Evolutionary conservation across 1,140 invertebrate species (phyloP).

Genomic region (Bombus pascuorum): DNA sequence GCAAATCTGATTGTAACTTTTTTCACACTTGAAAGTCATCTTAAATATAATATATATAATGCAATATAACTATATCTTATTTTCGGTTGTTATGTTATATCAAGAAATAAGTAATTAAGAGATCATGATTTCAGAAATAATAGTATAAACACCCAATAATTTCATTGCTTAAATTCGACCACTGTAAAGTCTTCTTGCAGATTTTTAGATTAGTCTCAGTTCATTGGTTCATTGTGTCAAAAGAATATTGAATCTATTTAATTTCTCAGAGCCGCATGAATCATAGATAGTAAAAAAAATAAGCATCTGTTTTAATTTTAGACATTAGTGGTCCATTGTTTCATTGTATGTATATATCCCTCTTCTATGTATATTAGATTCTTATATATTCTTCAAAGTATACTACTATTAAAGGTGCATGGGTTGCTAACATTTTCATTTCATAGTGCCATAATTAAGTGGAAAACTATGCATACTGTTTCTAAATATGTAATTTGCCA

Average conservation of each 20-base stretch:
- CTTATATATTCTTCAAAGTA: slow-evolving; percentile 39
- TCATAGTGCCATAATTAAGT: slow-evolving; percentile 64
- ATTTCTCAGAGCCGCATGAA: slow-evolving; percentile 60
- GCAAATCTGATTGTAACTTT: slow-evolving; percentile 49
- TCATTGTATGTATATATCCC: slow-evolving; percentile 65
- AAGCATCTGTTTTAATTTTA: slow-evolving; percentile 73
- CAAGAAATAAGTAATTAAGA: slow-evolving; percentile 43
- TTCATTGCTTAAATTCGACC: slow-evolving; percentile 32
- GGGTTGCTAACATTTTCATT: slow-evolving; percentile 55
- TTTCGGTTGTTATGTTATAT: slow-evolving; percentile 21
- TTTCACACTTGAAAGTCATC: slow-evolving; percentile 47
- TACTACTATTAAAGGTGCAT: slow-evolving; percentile 54
- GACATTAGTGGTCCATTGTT: slow-evolving; percentile 74
- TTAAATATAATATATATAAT: slow-evolving; percentile 38
- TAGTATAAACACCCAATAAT: slow-evolving; percentile 36
- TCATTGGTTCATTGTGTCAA: slow-evolving; percentile 46
- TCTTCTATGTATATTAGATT: slow-evolving; percentile 51
- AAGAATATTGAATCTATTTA: slow-evolving; percentile 57
- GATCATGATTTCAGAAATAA: slow-evolving; percentile 45
- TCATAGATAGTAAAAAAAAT: slow-evolving; percentile 75
- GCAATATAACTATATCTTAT: slow-evolving; percentile 35
- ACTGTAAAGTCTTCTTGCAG: slow-evolving; percentile 41
- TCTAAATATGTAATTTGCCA: slow-evolving; percentile 39
- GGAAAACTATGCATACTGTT: slow-evolving; percentile 45
- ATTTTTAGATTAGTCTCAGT: slow-evolving; percentile 53